Evolutionary conservation across 1,140 invertebrate species (phyloP), one percentile per base, ranked within the genome.

Genomic region (Tetramorium alpestre): DNA sequence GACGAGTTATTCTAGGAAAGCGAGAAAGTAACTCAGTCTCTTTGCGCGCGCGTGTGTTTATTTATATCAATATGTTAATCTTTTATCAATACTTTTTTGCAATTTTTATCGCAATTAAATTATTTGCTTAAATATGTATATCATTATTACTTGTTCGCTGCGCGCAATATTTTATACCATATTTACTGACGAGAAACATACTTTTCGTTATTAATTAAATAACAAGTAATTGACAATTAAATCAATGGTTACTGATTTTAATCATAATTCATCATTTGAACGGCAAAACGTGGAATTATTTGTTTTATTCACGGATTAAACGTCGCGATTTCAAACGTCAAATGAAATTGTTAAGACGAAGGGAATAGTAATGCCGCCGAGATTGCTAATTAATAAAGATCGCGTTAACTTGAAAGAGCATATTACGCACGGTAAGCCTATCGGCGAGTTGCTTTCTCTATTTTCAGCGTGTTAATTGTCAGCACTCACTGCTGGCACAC

Each of bases 401-500:
- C 41, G 49, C 25, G 28, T 72, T 47, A 73, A 60, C 47, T 84
- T 28, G 69, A 73, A 60, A 84, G 88, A 77, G 73, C 54, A 51
- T 75, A 84, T 87, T 80, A 86, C n/a, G 88, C 87, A 54, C 87
- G 85, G 88, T 69, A 76, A 73, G 62, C 64, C 85, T 77, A 85
- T 87, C 85, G 44, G 64, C 70, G 49, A 73, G 89, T 72, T 85
- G 80, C 78, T 91, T 92, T 92, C 85, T 91, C 89, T 87, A 92
- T 91, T 87, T 89, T 54, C 85, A 85, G 89, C 92, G 90, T 93
- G 92, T 91, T 93, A 93, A 93, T 93, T 93, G 92, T 93, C 91
- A 92, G 93, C 92, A 89, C 92, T 93, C 92, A 91, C 87, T 89
- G 70, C 84, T 90, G 88, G 86, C 88, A 89, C 86, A 90, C 86